Percentiles rank a stretch among this genome's conserved stretches.
These are phyloP conservation scores for Drosophila orosa DNA, from an alignment of 1,140 invertebrate species.

Conservation along the genomic window DNA sequence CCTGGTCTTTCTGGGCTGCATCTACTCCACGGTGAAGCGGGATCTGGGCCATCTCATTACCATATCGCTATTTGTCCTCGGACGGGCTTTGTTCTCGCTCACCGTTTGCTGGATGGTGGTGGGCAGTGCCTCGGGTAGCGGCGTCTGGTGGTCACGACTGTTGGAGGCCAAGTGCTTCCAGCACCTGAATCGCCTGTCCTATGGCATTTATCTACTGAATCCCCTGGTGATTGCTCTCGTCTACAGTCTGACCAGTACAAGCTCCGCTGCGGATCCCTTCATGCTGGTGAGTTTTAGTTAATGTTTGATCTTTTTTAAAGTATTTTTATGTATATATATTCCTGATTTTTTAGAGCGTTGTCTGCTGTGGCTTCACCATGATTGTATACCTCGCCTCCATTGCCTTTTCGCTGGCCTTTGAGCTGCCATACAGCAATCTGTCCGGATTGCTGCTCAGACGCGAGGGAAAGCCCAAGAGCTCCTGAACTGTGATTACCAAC, in stretches of 20 bases:
- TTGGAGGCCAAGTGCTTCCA: conserved; percentile 75
- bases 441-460: conserved; percentile 61
- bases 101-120: conserved; percentile 80
- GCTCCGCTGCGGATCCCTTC: conserved; percentile 75
- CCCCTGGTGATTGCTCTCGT: conserved; percentile 74
- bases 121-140: conserved; percentile 71
- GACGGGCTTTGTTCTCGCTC: conserved; percentile 63
- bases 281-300: no score
- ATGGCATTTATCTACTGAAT: conserved; percentile 82
- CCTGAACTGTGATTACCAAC: conserved; percentile 66
- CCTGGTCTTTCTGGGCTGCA: conserved; percentile 59
- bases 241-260: conserved; percentile 66
- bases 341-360: conserved; percentile 56
- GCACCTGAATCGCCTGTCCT: conserved; percentile 79
- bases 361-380: conserved; percentile 68
- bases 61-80: conserved; percentile 67
- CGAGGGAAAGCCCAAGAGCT: conserved; percentile 52
- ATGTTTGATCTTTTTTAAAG: no score
- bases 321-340: background rate
- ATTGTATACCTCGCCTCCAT: conserved; percentile 76
- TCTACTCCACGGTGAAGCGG: conserved; percentile 75
- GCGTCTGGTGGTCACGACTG: conserved; percentile 77
- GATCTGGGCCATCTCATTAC: conserved; percentile 66
- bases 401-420: conserved; percentile 77
- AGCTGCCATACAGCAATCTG: conserved; percentile 81